Conservation (phyloP, 1,140 invertebrate species). For the Tetragnatha versicolor region DNA sequence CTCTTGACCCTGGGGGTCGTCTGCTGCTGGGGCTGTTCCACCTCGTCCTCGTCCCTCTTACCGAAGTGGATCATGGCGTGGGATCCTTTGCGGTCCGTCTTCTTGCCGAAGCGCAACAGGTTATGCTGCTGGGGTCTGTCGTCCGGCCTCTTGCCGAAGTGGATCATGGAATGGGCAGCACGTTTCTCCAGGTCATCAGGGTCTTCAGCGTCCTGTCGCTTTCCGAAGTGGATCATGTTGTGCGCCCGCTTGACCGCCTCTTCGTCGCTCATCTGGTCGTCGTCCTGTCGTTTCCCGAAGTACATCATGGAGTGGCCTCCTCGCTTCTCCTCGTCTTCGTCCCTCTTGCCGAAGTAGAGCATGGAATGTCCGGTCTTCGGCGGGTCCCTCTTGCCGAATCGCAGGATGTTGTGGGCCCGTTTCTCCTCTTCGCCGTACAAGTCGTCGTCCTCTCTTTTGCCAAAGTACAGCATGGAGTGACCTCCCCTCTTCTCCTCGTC, state of each 20-base stretch:
- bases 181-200: background rate
- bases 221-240: conserved; percentile 42
- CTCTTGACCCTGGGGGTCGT: background rate
- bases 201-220: background rate
- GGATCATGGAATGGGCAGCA: conserved; percentile 38
- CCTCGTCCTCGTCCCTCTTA: conserved; percentile 9
- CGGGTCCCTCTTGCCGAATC: conserved; percentile 33
- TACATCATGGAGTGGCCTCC: conserved; percentile 5
- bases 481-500: background rate
- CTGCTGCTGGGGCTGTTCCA: background rate
- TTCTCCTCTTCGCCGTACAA: background rate
- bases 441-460: conserved; percentile 22
- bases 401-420: conserved; percentile 44
- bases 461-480: conserved; percentile 40
- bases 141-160: conserved; percentile 38
- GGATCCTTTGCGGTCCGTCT: conserved; percentile 12
- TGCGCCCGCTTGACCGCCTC: conserved; percentile 1
- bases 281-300: conserved; percentile 13
- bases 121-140: background rate
- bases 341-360: conserved; percentile 39
- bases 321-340: background rate
- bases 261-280: background rate
- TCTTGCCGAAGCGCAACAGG: conserved; percentile 49
- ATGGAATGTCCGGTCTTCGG: conserved; percentile 8
- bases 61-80: conserved; percentile 49